phyloP scores from a whole-genome alignment of 2,113 vertebrate genomes.

The Myrmecobius fasciatus region DNA sequence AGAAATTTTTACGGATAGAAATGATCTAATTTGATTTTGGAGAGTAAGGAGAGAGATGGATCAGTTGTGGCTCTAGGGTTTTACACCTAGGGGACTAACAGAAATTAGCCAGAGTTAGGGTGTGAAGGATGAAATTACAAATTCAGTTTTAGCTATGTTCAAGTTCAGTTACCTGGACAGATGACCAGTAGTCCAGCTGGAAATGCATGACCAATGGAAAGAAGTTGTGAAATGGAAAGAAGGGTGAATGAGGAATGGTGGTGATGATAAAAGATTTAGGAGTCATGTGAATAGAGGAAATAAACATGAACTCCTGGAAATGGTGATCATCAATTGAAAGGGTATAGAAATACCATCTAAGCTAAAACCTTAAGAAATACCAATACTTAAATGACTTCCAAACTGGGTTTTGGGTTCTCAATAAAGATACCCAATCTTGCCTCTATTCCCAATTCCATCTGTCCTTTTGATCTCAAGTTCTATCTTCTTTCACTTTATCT shows the following conservation, averaged over 20 bases:
- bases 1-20: background rate
- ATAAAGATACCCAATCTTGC: background rate
- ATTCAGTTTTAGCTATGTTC: background rate
- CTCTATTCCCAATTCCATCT: background rate
- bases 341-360: background rate
- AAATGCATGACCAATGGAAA: background rate
- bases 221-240: too few relatives aligned
- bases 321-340: background rate
- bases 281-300: background rate
- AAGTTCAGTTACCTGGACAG: background rate
- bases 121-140: background rate
- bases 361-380: background rate
- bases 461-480: background rate
- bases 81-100: background rate
- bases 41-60: background rate
- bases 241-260: rapidly evolving
- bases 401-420: background rate
- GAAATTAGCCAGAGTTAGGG: too few relatives aligned
- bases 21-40: background rate
- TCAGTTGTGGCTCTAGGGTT: background rate
- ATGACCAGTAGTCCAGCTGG: background rate
- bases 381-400: background rate
- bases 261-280: background rate
- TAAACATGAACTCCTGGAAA: background rate
- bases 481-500: background rate